phyloP scores from a whole-genome alignment of 2,888 invertebrate species.

The Cacoxenus indagator region DNA sequence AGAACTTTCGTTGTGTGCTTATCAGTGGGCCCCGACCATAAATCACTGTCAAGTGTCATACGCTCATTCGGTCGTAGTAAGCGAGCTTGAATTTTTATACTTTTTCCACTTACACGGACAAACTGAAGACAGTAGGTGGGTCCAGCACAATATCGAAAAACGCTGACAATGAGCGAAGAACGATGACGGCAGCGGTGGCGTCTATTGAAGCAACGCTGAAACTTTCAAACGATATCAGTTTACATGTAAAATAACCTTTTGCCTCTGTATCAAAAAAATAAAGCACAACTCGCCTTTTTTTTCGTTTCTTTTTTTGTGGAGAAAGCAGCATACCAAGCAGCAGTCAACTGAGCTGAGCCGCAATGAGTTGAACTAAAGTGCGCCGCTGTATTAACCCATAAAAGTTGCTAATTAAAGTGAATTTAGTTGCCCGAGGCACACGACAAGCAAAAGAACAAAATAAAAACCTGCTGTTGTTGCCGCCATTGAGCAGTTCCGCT shows the following conservation, averaged over 20 bases:
- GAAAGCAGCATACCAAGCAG: neutral
- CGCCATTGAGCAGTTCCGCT: conserved; percentile 3
- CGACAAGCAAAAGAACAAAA: neutral
- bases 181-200: neutral
- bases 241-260: conserved; percentile 1
- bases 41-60: conserved; percentile 71
- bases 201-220: neutral
- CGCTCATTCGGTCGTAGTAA: conserved; percentile 44
- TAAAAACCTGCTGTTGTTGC: neutral
- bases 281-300: too few species aligned
- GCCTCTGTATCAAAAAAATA: too few species aligned
- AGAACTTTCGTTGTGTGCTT: conserved; percentile 49
- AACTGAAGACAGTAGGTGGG: neutral
- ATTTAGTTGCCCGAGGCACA: neutral
- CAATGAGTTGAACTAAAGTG: too few species aligned
- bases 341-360: neutral
- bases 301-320: neutral
- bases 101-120: neutral
- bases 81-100: conserved; percentile 4
- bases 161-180: neutral
- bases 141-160: neutral
- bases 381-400: neutral
- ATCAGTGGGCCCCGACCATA: conserved; percentile 66
- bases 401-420: conserved; percentile 19
- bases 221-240: neutral